Evolutionary conservation across 2,888 invertebrate genomes (phyloP).

Genomic region (Nudaria mundana): DNA sequence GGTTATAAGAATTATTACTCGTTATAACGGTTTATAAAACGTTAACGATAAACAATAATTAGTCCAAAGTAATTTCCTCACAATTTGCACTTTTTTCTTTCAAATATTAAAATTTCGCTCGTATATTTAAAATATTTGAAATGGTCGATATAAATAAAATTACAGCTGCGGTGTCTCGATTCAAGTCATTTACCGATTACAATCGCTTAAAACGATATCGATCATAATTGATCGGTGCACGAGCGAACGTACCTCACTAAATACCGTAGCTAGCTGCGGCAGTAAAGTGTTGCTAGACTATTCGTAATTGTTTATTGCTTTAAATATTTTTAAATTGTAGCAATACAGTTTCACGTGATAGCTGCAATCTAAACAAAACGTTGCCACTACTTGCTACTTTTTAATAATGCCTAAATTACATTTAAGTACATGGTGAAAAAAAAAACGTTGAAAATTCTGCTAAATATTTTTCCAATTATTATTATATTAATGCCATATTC

Average conservation of each 20-base stretch:
- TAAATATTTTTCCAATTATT: no score
- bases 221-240: constrained; percentile 65
- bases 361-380: no score
- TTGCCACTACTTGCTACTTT: no score
- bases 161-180: constrained; percentile 60
- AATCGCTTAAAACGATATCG: constrained; percentile 66
- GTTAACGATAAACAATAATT: no score
- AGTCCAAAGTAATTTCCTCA: no score
- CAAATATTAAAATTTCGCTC: not conserved
- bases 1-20: no score
- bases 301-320: not conserved
- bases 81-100: no score
- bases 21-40: no score
- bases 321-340: constrained; percentile 13
- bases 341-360: not conserved
- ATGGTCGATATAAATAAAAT: constrained; percentile 40
- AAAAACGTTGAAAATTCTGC: no score
- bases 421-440: no score
- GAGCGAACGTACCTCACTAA: constrained; percentile 47
- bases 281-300: constrained; percentile 27
- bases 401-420: no score
- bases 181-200: constrained; percentile 67
- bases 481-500: no score
- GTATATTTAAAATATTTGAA: constrained; percentile 13
- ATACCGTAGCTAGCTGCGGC: constrained; percentile 28